Base-by-base conservation (phyloP, 2,797 vertebrate species). In the Eupleurogrammus muticus region DNA sequence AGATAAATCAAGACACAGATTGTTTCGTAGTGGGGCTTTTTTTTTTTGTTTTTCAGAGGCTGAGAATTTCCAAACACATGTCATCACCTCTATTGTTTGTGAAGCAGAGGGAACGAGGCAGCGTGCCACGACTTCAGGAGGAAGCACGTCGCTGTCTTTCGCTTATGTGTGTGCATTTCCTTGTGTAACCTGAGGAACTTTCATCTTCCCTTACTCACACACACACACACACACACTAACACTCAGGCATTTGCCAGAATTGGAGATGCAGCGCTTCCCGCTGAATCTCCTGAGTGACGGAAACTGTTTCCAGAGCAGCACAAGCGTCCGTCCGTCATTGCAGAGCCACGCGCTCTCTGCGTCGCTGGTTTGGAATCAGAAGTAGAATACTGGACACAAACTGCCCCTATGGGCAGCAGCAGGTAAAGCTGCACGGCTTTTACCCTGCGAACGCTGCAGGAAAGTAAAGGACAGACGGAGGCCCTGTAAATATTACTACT, bases 311-410 rank as follows among this genome's bases (percentile, higher is more conserved):
- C 60, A 49, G 21, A 20, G 13, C 14, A 54, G n/a, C 86, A 79
- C 76, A 81, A 59, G 87, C 28, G 69, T 72, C 78, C 75, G 79
- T 80, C 87, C 74, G 53, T 89, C 83, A 88, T 24, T 21, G 11
- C 10, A 35, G 36, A n/a, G 57, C 1, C 0, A 28, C 0, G 57
- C 19, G 76, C 74, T 75, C 65, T 56, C 66, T 58, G 17, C 49
- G 65, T 13, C 1, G 23, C 42, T 9, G 19, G 21, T 49, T 13
- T 57, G 0, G 28, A 9, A 46, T 19, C 5, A 57, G 9, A 49
- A 32, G 44, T n/a, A 23, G 21, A 28, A 34, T 16, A 51, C 42
- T 28, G 17, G 5, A 42, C 32, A 48, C 19, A 20, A 13, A 23
- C 2, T 24, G 5, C 38, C 34, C 8, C 1, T 6, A 28, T 28